These are phyloP conservation scores for Paramormyrops hopkinsi DNA, from an alignment of 2,797 vertebrate genomes.

Conservation along the genomic window DNA sequence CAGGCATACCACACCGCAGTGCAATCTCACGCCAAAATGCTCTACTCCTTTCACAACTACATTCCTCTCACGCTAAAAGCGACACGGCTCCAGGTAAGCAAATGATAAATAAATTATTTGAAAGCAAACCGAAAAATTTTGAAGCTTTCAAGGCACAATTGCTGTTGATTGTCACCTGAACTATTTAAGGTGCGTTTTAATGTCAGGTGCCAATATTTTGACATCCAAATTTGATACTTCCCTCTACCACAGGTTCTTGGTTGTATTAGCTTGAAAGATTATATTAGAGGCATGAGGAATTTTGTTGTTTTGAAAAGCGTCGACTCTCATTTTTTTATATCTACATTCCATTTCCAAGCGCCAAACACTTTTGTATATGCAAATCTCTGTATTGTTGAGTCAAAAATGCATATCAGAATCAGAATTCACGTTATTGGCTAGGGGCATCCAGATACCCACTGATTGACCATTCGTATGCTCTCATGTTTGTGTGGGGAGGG, in stretches of 20 bases:
- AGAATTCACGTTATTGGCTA: neutral
- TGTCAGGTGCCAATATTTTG: neutral
- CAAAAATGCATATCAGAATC: neutral
- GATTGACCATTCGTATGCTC: neutral
- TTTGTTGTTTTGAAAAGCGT: neutral
- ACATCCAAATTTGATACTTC: neutral
- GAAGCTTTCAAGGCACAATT: neutral
- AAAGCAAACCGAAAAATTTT: neutral
- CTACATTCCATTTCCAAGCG: neutral
- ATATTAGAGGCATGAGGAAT: neutral
- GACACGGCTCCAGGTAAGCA: neutral
- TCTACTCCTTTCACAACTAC: neutral
- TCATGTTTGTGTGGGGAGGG: neutral
- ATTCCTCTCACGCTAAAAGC: neutral
- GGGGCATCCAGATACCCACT: neutral
- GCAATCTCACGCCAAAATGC: neutral
- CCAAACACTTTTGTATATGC: neutral
- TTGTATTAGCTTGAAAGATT: neutral
- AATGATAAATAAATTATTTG: neutral
- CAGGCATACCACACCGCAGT: neutral
- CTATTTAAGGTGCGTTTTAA: neutral
- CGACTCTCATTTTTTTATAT: neutral
- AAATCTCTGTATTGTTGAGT: neutral
- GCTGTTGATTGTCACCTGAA: neutral
- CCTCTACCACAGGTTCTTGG: neutral